phyloP scores from a whole-genome alignment of 2,113 vertebrate genomes.

The Chiloscyllium plagiosum region DNA sequence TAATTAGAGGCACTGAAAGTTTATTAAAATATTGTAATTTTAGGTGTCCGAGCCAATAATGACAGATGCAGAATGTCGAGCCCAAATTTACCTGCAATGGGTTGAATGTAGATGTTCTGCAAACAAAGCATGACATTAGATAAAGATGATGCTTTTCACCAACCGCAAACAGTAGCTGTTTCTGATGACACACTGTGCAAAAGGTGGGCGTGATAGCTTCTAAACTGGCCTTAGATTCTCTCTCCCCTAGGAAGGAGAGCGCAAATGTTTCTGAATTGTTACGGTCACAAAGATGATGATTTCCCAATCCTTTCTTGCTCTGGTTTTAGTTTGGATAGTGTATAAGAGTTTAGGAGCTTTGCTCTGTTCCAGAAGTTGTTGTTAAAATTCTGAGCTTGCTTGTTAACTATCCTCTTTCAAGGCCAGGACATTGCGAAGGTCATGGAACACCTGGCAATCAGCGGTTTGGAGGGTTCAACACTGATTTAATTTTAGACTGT shows the following conservation, averaged over 20 bases:
- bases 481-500: conserved; percentile 15
- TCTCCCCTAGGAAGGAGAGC: background rate
- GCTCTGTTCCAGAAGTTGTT: background rate
- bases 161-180: background rate
- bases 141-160: background rate
- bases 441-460: background rate
- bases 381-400: background rate
- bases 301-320: background rate
- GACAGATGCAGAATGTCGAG: background rate
- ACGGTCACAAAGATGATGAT: background rate
- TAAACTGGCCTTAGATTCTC: background rate
- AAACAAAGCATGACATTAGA: background rate
- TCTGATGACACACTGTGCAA: background rate
- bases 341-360: background rate
- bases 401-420: background rate
- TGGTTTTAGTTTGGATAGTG: background rate
- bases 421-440: background rate
- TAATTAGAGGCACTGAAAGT: background rate
- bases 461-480: background rate
- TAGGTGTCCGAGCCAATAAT: background rate
- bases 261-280: background rate
- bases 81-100: background rate
- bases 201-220: background rate
- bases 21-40: background rate
- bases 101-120: background rate